Evolutionary conservation across 2,797 vertebrate species (phyloP).

Genomic region (Poeciliopsis presidionis): DNA sequence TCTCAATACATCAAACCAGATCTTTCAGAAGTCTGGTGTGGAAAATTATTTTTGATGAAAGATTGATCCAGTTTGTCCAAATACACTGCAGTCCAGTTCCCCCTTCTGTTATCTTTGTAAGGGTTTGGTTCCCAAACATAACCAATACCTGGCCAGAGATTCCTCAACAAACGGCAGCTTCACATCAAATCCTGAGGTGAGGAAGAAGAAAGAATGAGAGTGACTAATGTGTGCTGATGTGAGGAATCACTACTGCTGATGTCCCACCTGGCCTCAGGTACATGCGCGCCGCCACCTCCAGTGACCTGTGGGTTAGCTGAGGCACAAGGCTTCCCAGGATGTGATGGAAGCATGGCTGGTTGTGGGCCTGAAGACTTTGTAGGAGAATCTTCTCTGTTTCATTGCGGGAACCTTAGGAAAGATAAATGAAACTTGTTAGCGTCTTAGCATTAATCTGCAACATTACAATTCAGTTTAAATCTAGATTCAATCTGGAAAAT

Average conservation of each 20-base stretch:
- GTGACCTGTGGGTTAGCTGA: slow-evolving; percentile 73
- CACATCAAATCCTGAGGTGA: slow-evolving; percentile 81
- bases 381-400: slow-evolving; percentile 84
- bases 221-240: background rate
- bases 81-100: background rate
- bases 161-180: slow-evolving; percentile 86
- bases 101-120: background rate
- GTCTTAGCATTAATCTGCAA: background rate
- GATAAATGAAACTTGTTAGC: background rate
- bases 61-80: background rate
- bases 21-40: background rate
- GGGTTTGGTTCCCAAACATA: background rate
- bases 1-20: background rate
- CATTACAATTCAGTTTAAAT: background rate
- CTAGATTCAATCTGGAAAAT: background rate
- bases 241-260: fast-evolving
- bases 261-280: slow-evolving; percentile 87
- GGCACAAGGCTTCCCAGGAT: slow-evolving; percentile 73
- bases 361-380: slow-evolving; percentile 75
- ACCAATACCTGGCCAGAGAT: slow-evolving; percentile 73
- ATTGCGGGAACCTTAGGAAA: slow-evolving; percentile 85
- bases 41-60: background rate
- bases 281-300: slow-evolving; percentile 84
- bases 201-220: background rate
- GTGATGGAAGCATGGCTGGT: slow-evolving; percentile 82